Conservation (phyloP, 2,888 invertebrate species). For the Athalia circularis region DNA sequence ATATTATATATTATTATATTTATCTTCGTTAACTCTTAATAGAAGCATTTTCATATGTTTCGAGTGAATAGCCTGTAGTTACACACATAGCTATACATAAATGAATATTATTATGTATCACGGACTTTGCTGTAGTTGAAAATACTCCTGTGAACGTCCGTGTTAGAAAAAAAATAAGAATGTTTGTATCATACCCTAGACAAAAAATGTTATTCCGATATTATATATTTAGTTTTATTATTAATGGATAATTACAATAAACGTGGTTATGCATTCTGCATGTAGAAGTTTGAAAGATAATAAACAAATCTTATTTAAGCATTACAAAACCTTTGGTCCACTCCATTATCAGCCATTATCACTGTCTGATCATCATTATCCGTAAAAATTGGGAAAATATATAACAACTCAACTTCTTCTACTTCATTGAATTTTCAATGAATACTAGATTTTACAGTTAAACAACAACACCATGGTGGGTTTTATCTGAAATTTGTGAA, state of each 20-base stretch:
- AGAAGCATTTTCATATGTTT: conserved; percentile 28
- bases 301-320: conserved; percentile 56
- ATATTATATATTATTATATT: conserved; percentile 58
- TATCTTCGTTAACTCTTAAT: conserved; percentile 59
- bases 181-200: conserved; percentile 40
- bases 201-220: conserved; percentile 32
- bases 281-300: conserved; percentile 61
- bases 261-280: conserved; percentile 60
- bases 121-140: background rate
- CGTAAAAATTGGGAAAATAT: conserved; percentile 34
- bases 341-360: background rate
- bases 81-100: conserved; percentile 28
- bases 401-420: conserved; percentile 14
- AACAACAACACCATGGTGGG: conserved; percentile 68
- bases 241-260: conserved; percentile 57
- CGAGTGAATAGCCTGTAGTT: conserved; percentile 13
- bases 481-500: conserved; percentile 63
- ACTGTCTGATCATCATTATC: conserved; percentile 47
- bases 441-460: conserved; percentile 50
- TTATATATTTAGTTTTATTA: conserved; percentile 47
- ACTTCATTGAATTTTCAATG: background rate
- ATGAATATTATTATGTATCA: conserved; percentile 43
- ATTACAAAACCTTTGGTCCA: conserved; percentile 36
- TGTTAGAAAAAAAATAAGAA: background rate
- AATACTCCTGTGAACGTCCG: background rate